A percentile compares a stretch with the other conserved stretches of the same genome.
Conservation (phyloP, 2,797 vertebrate species). For the Limnodromus scolopaceus region DNA sequence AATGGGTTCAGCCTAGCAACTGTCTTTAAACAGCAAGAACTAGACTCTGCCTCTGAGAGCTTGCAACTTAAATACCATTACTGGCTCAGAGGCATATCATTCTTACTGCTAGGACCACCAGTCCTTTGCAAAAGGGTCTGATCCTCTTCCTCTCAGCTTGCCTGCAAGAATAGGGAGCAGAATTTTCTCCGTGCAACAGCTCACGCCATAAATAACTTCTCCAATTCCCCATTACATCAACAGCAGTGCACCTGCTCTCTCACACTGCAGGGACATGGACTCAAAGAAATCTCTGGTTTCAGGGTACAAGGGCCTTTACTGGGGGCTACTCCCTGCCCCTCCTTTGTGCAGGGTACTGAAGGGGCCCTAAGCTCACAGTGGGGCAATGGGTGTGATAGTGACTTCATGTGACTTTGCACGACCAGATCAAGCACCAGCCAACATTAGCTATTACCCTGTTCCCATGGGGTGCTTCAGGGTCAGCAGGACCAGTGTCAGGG, state of each 20-base stretch:
- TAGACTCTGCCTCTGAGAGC: background rate
- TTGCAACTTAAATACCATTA: background rate
- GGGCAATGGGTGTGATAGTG: background rate
- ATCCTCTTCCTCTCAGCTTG: background rate
- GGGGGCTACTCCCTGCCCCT: background rate
- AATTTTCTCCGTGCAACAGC: background rate
- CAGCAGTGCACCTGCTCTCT: constrained; percentile 48
- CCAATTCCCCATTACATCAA: constrained; percentile 13
- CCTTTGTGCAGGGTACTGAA: accelerated
- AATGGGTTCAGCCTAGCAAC: background rate
- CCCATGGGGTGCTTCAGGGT: background rate
- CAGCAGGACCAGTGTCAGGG: background rate
- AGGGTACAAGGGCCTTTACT: background rate
- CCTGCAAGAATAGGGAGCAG: background rate
- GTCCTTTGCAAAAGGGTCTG: background rate
- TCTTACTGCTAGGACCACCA: background rate
- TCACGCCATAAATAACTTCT: constrained; percentile 23
- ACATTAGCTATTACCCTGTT: background rate
- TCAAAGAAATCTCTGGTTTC: constrained; percentile 30
- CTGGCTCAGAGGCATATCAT: background rate
- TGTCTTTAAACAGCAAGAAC: background rate
- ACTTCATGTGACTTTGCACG: accelerated
- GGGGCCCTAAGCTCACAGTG: background rate
- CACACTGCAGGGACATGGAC: background rate
- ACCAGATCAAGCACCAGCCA: background rate